Conservation (phyloP, 2,113 vertebrate genomes). For the Tragelaphus scriptus region DNA sequence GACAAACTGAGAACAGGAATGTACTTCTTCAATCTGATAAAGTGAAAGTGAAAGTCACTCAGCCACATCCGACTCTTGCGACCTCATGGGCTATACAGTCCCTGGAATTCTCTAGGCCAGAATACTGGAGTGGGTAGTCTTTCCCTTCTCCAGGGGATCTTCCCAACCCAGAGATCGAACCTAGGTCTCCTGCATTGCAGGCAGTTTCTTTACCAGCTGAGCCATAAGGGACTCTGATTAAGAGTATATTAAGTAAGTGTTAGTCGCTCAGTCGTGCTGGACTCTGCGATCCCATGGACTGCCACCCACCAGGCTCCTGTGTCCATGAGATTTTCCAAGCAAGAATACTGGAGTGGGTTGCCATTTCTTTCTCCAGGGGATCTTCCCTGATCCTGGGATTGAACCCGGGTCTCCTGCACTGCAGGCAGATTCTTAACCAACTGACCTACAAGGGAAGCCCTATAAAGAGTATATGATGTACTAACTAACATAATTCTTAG, state of each 20-base stretch:
- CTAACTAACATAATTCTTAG: neutral
- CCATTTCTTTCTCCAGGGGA: no score
- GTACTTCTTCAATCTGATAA: neutral
- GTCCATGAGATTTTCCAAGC: no score
- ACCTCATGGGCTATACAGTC: neutral
- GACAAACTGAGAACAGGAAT: neutral
- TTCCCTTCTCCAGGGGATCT: neutral
- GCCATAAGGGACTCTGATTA: neutral
- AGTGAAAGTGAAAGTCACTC: neutral
- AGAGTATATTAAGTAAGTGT: neutral
- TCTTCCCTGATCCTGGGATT: no score
- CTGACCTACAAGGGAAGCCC: no score
- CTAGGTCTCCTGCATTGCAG: neutral
- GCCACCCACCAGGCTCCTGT: no score
- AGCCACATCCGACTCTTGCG: rapidly evolving
- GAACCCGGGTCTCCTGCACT: no score
- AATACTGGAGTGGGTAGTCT: neutral
- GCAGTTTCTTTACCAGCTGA: neutral
- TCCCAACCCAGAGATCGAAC: neutral
- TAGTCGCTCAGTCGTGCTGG: no score
- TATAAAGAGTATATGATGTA: no score
- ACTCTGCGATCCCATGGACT: no score
- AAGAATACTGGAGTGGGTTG: no score
- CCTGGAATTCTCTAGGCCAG: neutral
- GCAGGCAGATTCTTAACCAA: no score